Evolutionary conservation across 2,888 invertebrate species (phyloP), one percentile per base, ranked within the genome.

Genomic region (Tubulanus polymorphus): DNA sequence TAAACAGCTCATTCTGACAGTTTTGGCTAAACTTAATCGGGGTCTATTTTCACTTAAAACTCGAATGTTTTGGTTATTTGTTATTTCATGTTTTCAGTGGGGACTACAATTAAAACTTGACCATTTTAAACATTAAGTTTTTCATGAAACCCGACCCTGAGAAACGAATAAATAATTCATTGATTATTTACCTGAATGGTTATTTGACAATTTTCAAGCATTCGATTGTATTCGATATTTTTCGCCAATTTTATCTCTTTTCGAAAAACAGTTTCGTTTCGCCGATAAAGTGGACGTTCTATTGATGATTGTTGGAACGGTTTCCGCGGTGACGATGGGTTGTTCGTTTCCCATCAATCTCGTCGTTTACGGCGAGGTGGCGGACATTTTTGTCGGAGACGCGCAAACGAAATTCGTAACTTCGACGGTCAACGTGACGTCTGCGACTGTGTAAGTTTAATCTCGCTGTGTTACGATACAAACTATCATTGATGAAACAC

Each of bases 341-440:
- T 51, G 62, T 8, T 57, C 63, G 10, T 54, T 67, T 32, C 74
- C 74, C 12, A 6, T 66, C 15, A 64, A 71, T 59, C 51, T 74
- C 27, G 28, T 72, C 12, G 59, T 74, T n/a, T 73, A 72, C 47
- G 73, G 73, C 1, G 45, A 57, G 3, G 66, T 74, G 54, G 66
- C 69, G 1, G 65, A 67, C 41, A 52, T 53, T 2, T 73, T 73
- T 55, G 63, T 71, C 1, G 25, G 56, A 37, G 55, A 61, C 30
- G 57, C n/a, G n/a, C n/a, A n/a, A n/a, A n/a, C n/a, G n/a, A n/a
- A n/a, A n/a, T n/a, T n/a, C n/a, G n/a, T n/a, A n/a, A n/a, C n/a
- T n/a, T n/a, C 53, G 18, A 37, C 8, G 41, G 23, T 41, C 20
- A 41, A 41, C 6, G 23, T 20, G 6, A 41, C 18, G 18, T 18